Conservation (phyloP, 2,888 invertebrate genomes). For the Andrena dorsata region DNA sequence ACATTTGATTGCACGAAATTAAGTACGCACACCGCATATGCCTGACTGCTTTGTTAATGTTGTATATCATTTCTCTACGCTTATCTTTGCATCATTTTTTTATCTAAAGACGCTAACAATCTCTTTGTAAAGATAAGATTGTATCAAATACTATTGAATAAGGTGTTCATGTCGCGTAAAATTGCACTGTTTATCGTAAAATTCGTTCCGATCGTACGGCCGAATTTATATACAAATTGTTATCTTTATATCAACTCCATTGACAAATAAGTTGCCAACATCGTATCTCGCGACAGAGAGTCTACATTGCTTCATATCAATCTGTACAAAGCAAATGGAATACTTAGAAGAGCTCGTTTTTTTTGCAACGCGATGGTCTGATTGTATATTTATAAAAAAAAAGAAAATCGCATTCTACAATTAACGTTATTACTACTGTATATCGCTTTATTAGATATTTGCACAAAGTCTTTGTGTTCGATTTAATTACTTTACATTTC, state of each 20-base stretch:
- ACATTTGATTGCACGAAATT: not conserved
- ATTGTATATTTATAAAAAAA: slow-evolving; percentile 7
- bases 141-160: not conserved
- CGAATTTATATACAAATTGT: slow-evolving; percentile 25
- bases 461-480: slow-evolving; percentile 27
- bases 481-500: slow-evolving; percentile 3
- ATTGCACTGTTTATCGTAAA: slow-evolving; percentile 22
- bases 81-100: slow-evolving; percentile 10
- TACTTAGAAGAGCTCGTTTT: not conserved
- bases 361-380: not conserved
- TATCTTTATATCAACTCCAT: not conserved
- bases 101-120: not conserved
- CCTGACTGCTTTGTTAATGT: slow-evolving; percentile 25
- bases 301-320: not conserved
- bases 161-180: not conserved
- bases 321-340: not conserved
- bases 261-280: slow-evolving; percentile 24
- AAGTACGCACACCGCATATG: slow-evolving; percentile 5
- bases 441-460: slow-evolving; percentile 24
- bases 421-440: slow-evolving; percentile 1
- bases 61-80: not conserved
- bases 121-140: slow-evolving; percentile 1
- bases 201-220: slow-evolving; percentile 8
- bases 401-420: not conserved
- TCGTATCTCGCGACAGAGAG: slow-evolving; percentile 4